These are phyloP conservation scores for Stenodema calcarata DNA, from an alignment of 2,888 invertebrate genomes.

Conservation along the genomic window DNA sequence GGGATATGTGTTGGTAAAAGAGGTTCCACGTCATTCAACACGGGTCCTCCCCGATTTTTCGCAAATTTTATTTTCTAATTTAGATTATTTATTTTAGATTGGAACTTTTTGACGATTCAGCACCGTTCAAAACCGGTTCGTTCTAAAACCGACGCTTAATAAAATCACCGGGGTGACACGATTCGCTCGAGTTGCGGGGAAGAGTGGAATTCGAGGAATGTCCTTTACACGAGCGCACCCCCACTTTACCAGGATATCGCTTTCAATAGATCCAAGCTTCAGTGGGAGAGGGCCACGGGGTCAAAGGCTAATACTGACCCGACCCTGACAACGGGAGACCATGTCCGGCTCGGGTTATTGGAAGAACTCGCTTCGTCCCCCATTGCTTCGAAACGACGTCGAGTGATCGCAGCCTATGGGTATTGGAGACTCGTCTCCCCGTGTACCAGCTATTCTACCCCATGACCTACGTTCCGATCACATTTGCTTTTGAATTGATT, in stretches of 20 bases:
- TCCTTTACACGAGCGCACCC: neutral
- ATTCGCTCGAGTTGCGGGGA: neutral
- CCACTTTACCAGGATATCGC: neutral
- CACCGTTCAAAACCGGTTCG: no score
- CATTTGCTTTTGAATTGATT: no score
- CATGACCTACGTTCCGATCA: no score
- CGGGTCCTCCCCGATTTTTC: no score
- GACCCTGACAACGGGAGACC: neutral
- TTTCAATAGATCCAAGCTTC: neutral
- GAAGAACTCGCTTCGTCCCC: neutral
- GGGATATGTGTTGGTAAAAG: no score
- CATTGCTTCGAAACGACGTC: neutral
- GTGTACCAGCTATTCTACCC: no score
- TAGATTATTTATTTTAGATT: no score
- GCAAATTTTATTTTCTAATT: no score
- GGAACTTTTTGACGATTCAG: no score
- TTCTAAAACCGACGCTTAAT: neutral
- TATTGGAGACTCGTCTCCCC: no score
- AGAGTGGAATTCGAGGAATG: neutral
- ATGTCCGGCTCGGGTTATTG: neutral
- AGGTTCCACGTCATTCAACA: no score
- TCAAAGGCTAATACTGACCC: neutral
- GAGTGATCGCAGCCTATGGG: no score
- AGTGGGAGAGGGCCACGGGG: neutral
- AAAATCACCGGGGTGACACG: neutral